A percentile compares a stretch with the other conserved stretches of the same genome.
These are phyloP conservation scores for Notarius quadriscutis DNA, from an alignment of 2,113 vertebrate species.

Conservation along the genomic window DNA sequence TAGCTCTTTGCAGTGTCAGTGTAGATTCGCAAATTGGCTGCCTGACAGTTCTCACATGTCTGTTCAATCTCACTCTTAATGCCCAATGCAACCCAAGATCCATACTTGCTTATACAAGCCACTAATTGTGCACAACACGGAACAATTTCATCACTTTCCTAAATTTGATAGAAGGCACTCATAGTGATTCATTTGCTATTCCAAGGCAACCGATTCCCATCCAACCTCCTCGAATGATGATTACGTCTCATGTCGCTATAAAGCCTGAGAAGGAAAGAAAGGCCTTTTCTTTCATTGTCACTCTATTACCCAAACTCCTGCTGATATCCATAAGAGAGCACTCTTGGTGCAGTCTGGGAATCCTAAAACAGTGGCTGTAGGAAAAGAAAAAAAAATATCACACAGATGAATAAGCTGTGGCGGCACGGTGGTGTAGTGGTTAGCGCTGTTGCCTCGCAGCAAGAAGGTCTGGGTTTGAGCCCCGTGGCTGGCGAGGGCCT, in stretches of 20 bases:
- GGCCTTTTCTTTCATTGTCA: neutral
- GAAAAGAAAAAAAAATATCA: neutral
- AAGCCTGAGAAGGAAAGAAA: conserved; percentile 30
- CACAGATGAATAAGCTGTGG: conserved; percentile 25
- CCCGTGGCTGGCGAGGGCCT: no score
- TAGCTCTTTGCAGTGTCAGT: conserved; percentile 10
- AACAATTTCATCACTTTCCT: conserved; percentile 19
- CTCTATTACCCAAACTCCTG: neutral
- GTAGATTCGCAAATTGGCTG: conserved; percentile 1
- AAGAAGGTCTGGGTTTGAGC: no score
- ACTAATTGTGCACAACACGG: conserved; percentile 29
- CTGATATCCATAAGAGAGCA: neutral
- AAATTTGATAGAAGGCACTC: conserved; percentile 31
- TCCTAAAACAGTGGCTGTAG: conserved; percentile 22
- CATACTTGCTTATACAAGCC: neutral
- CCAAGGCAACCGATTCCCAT: conserved; percentile 19
- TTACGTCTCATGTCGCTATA: conserved; percentile 20
- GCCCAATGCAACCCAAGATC: conserved; percentile 22
- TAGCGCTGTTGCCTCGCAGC: no score
- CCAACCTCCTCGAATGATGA: conserved; percentile 20
- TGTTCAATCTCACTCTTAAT: conserved; percentile 38
- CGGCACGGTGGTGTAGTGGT: no score
- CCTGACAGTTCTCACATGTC: conserved; percentile 30
- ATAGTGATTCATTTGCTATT: conserved; percentile 26
- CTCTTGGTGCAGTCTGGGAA: conserved; percentile 28